Base-by-base conservation (phyloP, 2,113 vertebrate species). In the Potamarius usumacintae region DNA sequence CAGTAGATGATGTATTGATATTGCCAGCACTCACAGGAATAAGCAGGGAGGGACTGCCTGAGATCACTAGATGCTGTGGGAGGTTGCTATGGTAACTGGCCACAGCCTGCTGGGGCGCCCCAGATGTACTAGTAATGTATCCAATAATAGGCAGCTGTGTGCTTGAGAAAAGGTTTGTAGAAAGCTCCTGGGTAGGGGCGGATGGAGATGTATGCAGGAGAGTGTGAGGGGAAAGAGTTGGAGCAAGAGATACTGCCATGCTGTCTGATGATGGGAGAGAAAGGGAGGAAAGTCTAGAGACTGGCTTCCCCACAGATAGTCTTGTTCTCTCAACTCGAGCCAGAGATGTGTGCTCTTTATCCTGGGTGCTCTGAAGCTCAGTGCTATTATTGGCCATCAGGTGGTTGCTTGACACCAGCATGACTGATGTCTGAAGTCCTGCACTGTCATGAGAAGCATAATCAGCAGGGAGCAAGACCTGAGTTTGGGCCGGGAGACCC, bases 21-120 rank as follows among this genome's bases (percentile, higher is more conserved):
- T 94, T 63, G 93, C 96, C 0, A 93, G 95, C 1, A 90, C 95
- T 94, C 0, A 99, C 97, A 0, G 98, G 98, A 82, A 99, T 98
- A 91, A 99, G 96, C 86, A 99, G 96, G 84, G 98, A 97, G 92
- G 99, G 98, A 48, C 96, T 95, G 86, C 97, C 97, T 0, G 97
- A 97, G 93, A 99, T 98, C 88, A 99, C 96, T 91, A 99, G 94
- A 92, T 99, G 98, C 92, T 98, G 98, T 0, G 97, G 96, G 89
- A 99, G 96, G 86, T 95, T 94, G 90, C 97, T 89, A 1, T 97
- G 97, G 87, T 99, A 99, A 78, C 97, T 96, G 69, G 78, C 90
- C 87, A 94, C 92, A n/a, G 90, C 96, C 82, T 89, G 97, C 91
- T 95, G 95, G 79, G 94, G 81, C 12, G 83, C 93, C 50, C 90